Conservation (phyloP, 2,113 vertebrate genomes). For the Cyanistes caeruleus region DNA sequence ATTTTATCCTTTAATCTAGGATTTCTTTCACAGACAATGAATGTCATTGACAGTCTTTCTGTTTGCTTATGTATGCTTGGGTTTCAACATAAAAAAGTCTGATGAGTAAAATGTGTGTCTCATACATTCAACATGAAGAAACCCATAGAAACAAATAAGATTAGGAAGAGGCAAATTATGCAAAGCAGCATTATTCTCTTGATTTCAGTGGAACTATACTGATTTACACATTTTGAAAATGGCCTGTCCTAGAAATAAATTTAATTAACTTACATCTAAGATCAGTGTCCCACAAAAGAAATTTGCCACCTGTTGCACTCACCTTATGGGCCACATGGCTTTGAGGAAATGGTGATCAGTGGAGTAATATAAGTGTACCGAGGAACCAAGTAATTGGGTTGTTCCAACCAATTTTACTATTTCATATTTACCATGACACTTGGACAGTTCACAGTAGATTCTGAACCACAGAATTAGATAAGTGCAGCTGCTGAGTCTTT, state of each 20-base stretch:
- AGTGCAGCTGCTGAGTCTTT: neutral
- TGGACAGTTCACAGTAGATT: neutral
- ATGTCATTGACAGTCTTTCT: neutral
- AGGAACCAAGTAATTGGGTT: neutral
- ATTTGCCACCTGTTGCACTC: neutral
- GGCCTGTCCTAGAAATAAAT: neutral
- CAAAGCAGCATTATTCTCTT: neutral
- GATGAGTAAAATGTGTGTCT: neutral
- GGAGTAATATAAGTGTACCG: neutral
- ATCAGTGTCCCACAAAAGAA: neutral
- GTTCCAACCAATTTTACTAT: neutral
- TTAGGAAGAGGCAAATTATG: neutral
- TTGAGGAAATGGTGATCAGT: neutral
- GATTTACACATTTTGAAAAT: neutral
- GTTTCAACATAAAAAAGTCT: neutral
- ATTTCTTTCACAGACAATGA: neutral
- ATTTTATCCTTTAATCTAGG: neutral
- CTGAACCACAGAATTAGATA: neutral
- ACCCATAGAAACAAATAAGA: neutral
- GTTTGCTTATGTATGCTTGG: neutral
- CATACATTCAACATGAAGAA: neutral
- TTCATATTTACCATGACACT: neutral
- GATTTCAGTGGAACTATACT: neutral
- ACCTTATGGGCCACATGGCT: neutral
- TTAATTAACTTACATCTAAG: neutral